These are phyloP conservation scores for Trachelipus rathkii DNA, from an alignment of 1,140 invertebrate species.

Conservation along the genomic window DNA sequence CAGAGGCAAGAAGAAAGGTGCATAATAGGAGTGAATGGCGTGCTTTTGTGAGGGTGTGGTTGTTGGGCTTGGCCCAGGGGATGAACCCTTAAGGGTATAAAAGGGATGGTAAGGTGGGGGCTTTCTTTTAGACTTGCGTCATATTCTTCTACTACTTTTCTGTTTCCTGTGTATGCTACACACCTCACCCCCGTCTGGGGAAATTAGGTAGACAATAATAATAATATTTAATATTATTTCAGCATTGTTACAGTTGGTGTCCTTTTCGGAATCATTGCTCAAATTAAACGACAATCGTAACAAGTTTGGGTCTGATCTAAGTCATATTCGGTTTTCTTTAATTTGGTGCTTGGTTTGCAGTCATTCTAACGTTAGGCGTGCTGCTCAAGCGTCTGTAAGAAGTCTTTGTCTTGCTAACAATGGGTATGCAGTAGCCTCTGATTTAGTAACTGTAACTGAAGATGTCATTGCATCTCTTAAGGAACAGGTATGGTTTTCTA, in stretches of 20 bases:
- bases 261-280: slow-evolving; percentile 62
- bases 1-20: too few species aligned
- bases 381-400: slow-evolving; percentile 48
- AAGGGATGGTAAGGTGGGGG: too few species aligned
- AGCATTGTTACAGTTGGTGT: slow-evolving; percentile 59
- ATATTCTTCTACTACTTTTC: too few species aligned
- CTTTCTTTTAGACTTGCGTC: too few species aligned
- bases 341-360: slow-evolving; percentile 59
- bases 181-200: too few species aligned
- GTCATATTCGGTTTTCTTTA: slow-evolving; percentile 60
- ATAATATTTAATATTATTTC: too few species aligned
- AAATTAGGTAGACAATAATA: too few species aligned
- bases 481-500: slow-evolving; percentile 48
- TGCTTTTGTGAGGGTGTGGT: too few species aligned
- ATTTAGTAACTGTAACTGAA: slow-evolving; percentile 60
- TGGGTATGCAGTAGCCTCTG: slow-evolving; percentile 54
- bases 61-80: too few species aligned
- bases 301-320: slow-evolving; percentile 58
- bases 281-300: slow-evolving; percentile 56
- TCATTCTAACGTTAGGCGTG: slow-evolving; percentile 46
- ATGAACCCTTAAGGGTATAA: too few species aligned
- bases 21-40: too few species aligned
- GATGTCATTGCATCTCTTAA: slow-evolving; percentile 58
- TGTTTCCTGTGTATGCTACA: too few species aligned
- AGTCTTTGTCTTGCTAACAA: slow-evolving; percentile 51